These are phyloP conservation scores for Matsumyia berberina DNA, from an alignment of 2,888 invertebrate genomes.

Conservation along the genomic window DNA sequence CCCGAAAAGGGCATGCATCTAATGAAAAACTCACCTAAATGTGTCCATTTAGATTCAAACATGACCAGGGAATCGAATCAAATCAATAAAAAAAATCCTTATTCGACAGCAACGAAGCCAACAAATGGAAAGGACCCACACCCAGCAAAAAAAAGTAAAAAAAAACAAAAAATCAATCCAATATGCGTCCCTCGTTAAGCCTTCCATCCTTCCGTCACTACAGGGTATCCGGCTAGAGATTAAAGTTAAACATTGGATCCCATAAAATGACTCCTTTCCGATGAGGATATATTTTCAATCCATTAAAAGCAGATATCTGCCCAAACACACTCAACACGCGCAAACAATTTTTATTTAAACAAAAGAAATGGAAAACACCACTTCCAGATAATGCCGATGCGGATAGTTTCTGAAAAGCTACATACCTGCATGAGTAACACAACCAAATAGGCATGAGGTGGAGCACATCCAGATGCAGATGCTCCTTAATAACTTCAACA, in stretches of 20 bases:
- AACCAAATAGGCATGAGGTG: slow-evolving; percentile 69
- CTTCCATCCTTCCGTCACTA: slow-evolving; percentile 32
- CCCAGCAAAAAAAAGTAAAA: slow-evolving; percentile 4
- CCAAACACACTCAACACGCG: slow-evolving; percentile 37
- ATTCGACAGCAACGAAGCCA: slow-evolving; percentile 1
- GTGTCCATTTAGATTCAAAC: slow-evolving; percentile 14
- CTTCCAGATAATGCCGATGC: not conserved
- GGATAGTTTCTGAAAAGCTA: not conserved
- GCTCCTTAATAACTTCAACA: slow-evolving; percentile 69
- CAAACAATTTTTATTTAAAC: slow-evolving; percentile 49
- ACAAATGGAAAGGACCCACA: too few species aligned
- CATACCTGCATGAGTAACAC: slow-evolving; percentile 68
- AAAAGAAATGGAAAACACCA: slow-evolving; percentile 6
- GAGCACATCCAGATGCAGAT: slow-evolving; percentile 73
- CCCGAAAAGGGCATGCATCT: not conserved
- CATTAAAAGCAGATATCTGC: slow-evolving; percentile 48
- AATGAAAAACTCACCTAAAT: not conserved
- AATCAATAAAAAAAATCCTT: slow-evolving; percentile 43
- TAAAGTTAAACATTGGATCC: slow-evolving; percentile 55
- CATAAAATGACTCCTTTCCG: slow-evolving; percentile 23
- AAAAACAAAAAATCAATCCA: slow-evolving; percentile 26
- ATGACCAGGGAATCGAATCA: slow-evolving; percentile 13
- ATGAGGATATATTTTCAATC: slow-evolving; percentile 48
- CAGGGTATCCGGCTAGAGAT: slow-evolving; percentile 46
- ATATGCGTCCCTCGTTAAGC: slow-evolving; percentile 54